Conservation (phyloP, 2,888 invertebrate genomes). For the Linnaemya tessellans region DNA sequence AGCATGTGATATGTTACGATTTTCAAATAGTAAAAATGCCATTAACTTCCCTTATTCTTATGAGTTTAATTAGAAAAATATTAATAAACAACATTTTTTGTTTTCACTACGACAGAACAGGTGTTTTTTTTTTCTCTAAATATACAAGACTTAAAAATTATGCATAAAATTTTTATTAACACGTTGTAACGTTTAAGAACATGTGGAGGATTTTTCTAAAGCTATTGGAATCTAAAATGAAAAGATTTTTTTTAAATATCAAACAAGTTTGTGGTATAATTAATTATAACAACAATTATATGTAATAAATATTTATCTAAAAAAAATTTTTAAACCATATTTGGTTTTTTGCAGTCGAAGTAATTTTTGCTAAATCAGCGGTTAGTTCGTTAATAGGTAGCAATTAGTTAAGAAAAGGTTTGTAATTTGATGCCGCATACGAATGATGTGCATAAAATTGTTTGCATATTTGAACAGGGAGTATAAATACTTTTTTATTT, state of each 20-base stretch:
- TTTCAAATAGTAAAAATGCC: background rate
- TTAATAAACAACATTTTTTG: constrained; percentile 17
- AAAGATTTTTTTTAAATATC: background rate
- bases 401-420: no score
- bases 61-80: constrained; percentile 1
- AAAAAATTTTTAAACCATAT: background rate
- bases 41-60: constrained; percentile 35
- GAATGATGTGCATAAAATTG: no score
- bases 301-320: constrained; percentile 16
- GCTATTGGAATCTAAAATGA: background rate
- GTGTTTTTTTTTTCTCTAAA: constrained; percentile 1
- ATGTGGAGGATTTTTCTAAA: constrained; percentile 29
- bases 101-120: constrained; percentile 1
- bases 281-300: constrained; percentile 3
- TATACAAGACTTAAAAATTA: background rate
- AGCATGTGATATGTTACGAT: constrained; percentile 14
- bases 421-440: no score
- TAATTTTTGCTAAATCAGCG: no score
- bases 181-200: background rate
- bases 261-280: constrained; percentile 23
- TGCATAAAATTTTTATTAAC: constrained; percentile 10
- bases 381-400: no score
- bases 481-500: no score
- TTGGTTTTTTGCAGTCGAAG: background rate
- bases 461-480: no score